phyloP scores from a whole-genome alignment of 2,888 invertebrate species.

The Drosophila melanosoma region DNA sequence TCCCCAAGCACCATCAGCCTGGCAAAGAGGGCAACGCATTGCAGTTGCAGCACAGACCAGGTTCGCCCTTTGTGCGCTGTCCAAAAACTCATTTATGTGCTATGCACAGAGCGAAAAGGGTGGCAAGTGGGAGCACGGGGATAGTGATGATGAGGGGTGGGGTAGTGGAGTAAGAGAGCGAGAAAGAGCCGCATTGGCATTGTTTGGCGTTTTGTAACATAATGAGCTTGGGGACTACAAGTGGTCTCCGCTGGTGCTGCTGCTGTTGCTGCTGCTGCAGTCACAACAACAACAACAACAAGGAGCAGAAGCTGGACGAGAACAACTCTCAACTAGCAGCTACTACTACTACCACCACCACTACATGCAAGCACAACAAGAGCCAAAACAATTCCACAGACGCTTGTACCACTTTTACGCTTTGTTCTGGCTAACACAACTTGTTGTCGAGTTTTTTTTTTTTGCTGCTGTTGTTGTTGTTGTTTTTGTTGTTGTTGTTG shows the following conservation, averaged over 20 bases:
- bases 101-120: constrained; percentile 27
- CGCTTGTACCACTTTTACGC: constrained; percentile 81
- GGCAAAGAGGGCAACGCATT: constrained; percentile 50
- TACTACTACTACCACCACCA: constrained; percentile 6
- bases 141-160: neutral
- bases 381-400: constrained; percentile 77
- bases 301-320: neutral
- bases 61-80: constrained; percentile 73
- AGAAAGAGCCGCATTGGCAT: constrained; percentile 68
- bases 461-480: too few species aligned
- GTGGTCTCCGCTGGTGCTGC: constrained; percentile 68
- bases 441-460: constrained; percentile 34
- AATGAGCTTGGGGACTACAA: constrained; percentile 82
- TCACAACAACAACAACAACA: constrained; percentile 10
- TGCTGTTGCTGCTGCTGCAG: constrained; percentile 39
- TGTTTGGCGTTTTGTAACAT: constrained; percentile 82
- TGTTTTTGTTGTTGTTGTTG: constrained; percentile 28
- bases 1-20: constrained; percentile 6
- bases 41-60: constrained; percentile 64
- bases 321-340: constrained; percentile 40
- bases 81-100: constrained; percentile 74
- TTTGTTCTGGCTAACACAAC: constrained; percentile 71
- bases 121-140: neutral
- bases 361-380: constrained; percentile 51
- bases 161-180: constrained; percentile 4